Conservation (phyloP, 2,797 vertebrate species). For the Potorous gilbertii region DNA sequence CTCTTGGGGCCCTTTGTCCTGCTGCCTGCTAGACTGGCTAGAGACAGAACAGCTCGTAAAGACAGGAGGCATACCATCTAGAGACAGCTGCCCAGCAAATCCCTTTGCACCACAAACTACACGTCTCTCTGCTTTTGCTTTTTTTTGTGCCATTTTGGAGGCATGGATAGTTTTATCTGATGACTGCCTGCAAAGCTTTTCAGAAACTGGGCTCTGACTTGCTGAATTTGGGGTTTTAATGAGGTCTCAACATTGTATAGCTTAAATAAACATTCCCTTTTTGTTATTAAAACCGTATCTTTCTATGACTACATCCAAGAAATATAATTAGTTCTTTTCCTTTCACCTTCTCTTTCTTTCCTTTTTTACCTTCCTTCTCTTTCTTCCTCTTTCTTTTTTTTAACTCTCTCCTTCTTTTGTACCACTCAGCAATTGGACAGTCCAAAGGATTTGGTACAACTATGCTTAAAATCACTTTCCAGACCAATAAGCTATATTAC, state of each 20-base stretch:
- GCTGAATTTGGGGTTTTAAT: slow-evolving; percentile 18
- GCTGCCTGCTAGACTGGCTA: neutral
- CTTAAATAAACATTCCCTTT: slow-evolving; percentile 39
- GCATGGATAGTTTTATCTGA: slow-evolving; percentile 2
- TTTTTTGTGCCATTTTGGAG: neutral
- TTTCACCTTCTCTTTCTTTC: neutral
- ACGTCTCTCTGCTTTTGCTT: neutral
- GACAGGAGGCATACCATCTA: neutral
- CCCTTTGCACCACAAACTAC: neutral
- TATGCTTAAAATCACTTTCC: slow-evolving; percentile 63
- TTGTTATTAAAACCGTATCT: slow-evolving; percentile 39
- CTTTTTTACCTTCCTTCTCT: neutral
- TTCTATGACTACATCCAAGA: neutral
- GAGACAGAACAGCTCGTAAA: neutral
- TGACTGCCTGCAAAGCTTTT: slow-evolving; percentile 29
- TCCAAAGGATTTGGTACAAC: slow-evolving; percentile 17
- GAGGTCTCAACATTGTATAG: slow-evolving; percentile 35
- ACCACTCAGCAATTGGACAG: slow-evolving; percentile 16
- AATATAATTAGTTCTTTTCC: slow-evolving; percentile 46
- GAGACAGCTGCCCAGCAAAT: neutral
- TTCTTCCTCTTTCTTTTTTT: neutral
- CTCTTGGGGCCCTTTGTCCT: neutral
- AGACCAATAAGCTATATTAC: slow-evolving; percentile 34
- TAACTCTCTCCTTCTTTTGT: neutral
- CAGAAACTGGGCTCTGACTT: slow-evolving; percentile 37